Base-by-base conservation (phyloP, 37 sponge, comb jelly and placozoan species). In the Hexactinellida sp. region DNA sequence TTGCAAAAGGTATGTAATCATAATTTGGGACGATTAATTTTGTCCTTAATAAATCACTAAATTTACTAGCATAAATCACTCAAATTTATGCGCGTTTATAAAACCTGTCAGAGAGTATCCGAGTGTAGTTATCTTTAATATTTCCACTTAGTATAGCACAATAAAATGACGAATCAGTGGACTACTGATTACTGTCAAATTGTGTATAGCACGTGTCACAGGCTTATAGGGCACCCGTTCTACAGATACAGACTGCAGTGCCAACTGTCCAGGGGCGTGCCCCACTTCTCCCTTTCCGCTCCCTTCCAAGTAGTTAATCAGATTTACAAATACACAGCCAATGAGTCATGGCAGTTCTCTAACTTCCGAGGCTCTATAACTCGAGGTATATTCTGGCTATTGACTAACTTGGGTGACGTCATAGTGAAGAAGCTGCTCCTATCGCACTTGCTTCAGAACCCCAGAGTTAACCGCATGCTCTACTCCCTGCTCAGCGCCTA, bases 131-230 rank as follows among this genome's bases (percentile, higher is more conserved):
- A n/a, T n/a, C n/a, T n/a, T n/a, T n/a, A n/a, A n/a, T n/a, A n/a
- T n/a, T n/a, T n/a, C n/a, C n/a, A n/a, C n/a, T n/a, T n/a, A n/a
- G n/a, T n/a, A n/a, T n/a, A n/a, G n/a, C n/a, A n/a, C n/a, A n/a
- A n/a, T n/a, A 47, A 3, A 63, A 63, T 63, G 76, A 63, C 76
- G 34, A 63, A 63, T 63, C 76, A 63, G 76, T 63, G 76, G 76
- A 63, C 76, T 63, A 63, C 76, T 32, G 76, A 63, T 28, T 63
- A 63, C 76, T 28, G 13, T 23, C 76, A 63, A 63, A 28, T 63
- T 32, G 76, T 10, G 76, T 63, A 63, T 23, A 63, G 34, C 34
- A 63, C 76, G 3, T 63, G 76, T 63, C 76, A 63, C 3, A 7
- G 76, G 5, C 32, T 63, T n/a, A 63, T 63, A 63, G 76, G 76